These are phyloP conservation scores for Madoqua kirkii DNA, from an alignment of 2,113 vertebrate species.

Conservation along the genomic window DNA sequence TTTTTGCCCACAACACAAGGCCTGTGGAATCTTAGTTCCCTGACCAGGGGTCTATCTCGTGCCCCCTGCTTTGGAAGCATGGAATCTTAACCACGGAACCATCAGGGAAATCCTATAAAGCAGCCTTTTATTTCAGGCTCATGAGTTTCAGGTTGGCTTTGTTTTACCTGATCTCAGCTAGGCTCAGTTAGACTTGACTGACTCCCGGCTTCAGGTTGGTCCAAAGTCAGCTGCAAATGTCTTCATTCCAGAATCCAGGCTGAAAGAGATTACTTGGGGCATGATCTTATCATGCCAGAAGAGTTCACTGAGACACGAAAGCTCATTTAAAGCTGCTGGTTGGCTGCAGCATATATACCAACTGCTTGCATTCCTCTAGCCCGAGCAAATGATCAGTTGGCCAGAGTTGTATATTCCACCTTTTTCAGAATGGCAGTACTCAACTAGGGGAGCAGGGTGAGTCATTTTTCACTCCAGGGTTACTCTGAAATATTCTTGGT, in stretches of 20 bases:
- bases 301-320: not conserved
- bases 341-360: too few species aligned
- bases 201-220: not conserved
- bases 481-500: not conserved
- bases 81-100: not conserved
- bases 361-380: not conserved
- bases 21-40: not conserved
- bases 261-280: not conserved
- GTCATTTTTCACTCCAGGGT: not conserved
- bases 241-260: not conserved
- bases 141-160: not conserved
- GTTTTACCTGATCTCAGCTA: not conserved
- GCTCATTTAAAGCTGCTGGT: not conserved
- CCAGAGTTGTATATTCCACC: not conserved
- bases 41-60: not conserved
- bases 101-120: not conserved
- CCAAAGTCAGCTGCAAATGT: not conserved
- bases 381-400: not conserved
- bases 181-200: not conserved
- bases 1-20: not conserved
- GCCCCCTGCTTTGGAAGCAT: not conserved
- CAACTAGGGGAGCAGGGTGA: not conserved
- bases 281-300: not conserved
- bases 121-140: not conserved
- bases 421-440: not conserved